Base-by-base conservation (phyloP, 2,113 vertebrate genomes). In the Leptobrachium leishanense region DNA sequence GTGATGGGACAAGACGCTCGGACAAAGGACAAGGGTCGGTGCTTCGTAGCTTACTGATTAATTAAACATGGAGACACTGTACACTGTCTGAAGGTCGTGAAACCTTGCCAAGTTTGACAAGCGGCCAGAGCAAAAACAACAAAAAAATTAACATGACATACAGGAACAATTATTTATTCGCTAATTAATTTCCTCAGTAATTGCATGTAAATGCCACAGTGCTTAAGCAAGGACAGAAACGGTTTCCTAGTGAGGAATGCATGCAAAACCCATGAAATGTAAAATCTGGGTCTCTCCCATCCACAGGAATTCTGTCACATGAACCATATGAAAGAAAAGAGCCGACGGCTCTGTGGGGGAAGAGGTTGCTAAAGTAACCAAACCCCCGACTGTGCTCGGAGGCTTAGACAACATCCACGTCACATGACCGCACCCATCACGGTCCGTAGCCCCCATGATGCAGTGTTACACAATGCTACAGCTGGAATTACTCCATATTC, bases 361-460 rank as follows among this genome's bases (percentile, higher is more conserved):
- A 59, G 77, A 59, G 63, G 78, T 81, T 74, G 72, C 78, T 68
- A 74, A 81, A 81, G 78, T 74, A 74, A 81, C 78, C 64, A 81
- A 68, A 81, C 54, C 41, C 41, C 46, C 42, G 40, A 62, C 43
- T 41, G 78, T 31, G 42, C 72, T 64, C 5, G 31, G 42, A 74
- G 71, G 64, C 65, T 74, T 79, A 67, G 7, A 79, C 67, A 79
- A 44, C 71, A 74, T 44, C 40, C 6, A 53, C 7, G 54, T 40
- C 78, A 74, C 50, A 54, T 74, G 77, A 68, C 64, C 46, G 50
- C 53, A 74, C 64, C 64, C 72, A 81, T 68, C 78, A 74, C n/a
- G 72, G 46, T 68, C 59, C 13, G 68, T 74, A 81, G 71, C 57
- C 50, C n/a, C 66, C 9, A 11, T 41, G 64, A 10, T 40, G 64